Conservation (phyloP, 1,140 invertebrate species). For the Acromyrmex heyeri region DNA sequence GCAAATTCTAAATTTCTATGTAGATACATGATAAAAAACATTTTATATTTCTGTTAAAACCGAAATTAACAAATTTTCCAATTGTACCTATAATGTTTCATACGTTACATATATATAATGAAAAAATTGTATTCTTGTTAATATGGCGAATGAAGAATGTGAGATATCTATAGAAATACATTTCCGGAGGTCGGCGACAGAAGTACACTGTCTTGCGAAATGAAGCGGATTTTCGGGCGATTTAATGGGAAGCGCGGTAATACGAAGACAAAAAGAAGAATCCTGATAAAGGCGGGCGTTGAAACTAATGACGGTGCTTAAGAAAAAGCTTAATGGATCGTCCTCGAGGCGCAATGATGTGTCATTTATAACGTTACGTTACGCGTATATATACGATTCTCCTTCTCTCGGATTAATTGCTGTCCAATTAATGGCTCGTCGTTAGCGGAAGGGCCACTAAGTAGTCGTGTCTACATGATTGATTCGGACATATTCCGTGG, state of each 20-base stretch:
- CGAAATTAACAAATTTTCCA: no score
- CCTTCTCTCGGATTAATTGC: constrained; percentile 79
- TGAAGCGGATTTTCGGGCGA: constrained; percentile 67
- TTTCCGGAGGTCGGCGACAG: constrained; percentile 34
- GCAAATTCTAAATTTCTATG: no score
- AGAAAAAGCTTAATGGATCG: constrained; percentile 78
- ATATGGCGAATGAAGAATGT: not conserved
- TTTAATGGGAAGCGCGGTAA: constrained; percentile 69
- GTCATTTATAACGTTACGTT: constrained; percentile 80
- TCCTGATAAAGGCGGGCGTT: constrained; percentile 70
- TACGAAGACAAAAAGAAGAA: constrained; percentile 67
- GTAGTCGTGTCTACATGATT: constrained; percentile 52
- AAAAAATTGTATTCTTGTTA: not conserved
- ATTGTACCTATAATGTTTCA: not conserved
- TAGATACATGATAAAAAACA: no score
- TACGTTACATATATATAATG: not conserved
- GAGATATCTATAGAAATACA: constrained; percentile 6
- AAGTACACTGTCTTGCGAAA: constrained; percentile 63
- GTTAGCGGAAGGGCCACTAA: constrained; percentile 61
- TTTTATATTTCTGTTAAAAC: no score
- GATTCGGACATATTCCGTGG: constrained; percentile 51
- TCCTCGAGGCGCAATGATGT: constrained; percentile 74
- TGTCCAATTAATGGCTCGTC: constrained; percentile 77
- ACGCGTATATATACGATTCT: constrained; percentile 52
- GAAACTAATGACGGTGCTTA: constrained; percentile 74